Base-by-base conservation (phyloP, 1,140 invertebrate genomes). In the Schmidtea mediterranea region DNA sequence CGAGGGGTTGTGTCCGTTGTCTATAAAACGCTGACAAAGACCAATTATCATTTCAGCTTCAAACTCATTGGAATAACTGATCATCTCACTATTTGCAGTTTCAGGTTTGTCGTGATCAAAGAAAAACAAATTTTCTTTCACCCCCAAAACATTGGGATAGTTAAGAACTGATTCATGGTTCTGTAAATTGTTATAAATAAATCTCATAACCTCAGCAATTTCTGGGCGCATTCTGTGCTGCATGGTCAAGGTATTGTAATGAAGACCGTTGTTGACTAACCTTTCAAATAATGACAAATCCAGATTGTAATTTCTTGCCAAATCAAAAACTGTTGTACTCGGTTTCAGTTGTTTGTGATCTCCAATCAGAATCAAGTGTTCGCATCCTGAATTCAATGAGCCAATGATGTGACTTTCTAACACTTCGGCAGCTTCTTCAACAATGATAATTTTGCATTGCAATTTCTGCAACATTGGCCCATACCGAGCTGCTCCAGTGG, bases 211-310 rank as follows among this genome's bases (percentile, higher is more conserved):
- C 12, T 24, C 21, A 12, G 61, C 54, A 18, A 67, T 61, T 36
- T 60, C 56, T n/a, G 60, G 51, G 22, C 61, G 48, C 62, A 64
- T 64, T 15, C 62, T 47, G 53, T 66, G 63, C 45, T 64, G 50
- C 2, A 46, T 15, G 13, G 1, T n/a, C 19, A 46, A 22, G 36
- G 24, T 50, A 6, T 65, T 58, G 51, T 63, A 71, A 38, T 71
- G 64, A 3, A 74, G 61, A 0, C 68, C 62, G 55, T 74, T 74
- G 12, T 59, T 64, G 15, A 78, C 69, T 63, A 78, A 71, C 32
- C 77, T 69, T 58, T 79, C 76, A 59, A 79, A 79, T 23, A 80
- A 61, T 1, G 77, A 79, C 32, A 78, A 69, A 45, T 78, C 74
- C 16, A 77, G 59, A 40, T 74, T 65, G 55, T 68, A 74, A 43